phyloP scores from a whole-genome alignment of 1,140 invertebrate species.

The Cydia fagiglandana region DNA sequence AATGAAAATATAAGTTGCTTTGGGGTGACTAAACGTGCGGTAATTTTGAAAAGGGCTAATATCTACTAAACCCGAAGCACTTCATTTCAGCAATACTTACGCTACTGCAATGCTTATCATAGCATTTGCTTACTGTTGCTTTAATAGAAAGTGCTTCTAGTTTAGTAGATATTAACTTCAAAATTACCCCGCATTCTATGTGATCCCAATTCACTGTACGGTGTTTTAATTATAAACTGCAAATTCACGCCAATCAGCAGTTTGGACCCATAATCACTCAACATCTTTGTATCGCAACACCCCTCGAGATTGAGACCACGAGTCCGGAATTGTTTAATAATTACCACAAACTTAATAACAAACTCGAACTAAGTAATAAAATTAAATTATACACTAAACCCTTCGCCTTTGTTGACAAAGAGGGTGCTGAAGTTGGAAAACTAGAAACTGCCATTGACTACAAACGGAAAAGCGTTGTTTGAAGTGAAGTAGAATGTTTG shows the following conservation, averaged over 20 bases:
- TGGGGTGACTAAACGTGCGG: too few relatives aligned
- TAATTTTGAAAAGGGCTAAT: too few relatives aligned
- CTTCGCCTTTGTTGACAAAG: conserved; percentile 5
- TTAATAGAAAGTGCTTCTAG: too few relatives aligned
- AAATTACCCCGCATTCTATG: too few relatives aligned
- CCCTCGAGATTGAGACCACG: conserved; percentile 4
- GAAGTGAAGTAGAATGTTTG: neutral
- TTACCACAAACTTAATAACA: conserved; percentile 13
- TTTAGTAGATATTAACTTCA: too few relatives aligned
- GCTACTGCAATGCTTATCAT: too few relatives aligned
- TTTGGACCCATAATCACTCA: neutral
- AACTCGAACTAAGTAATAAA: conserved; percentile 5
- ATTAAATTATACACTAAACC: conserved; percentile 13
- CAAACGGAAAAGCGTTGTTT: neutral
- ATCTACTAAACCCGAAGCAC: too few relatives aligned
- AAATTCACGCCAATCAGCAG: neutral
- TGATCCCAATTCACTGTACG: too few relatives aligned
- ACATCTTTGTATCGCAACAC: neutral
- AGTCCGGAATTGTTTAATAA: neutral
- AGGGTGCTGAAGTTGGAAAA: neutral
- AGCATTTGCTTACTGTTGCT: too few relatives aligned
- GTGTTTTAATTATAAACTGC: neutral
- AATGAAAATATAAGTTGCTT: too few relatives aligned
- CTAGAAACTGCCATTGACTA: conserved; percentile 1
- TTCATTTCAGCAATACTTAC: too few relatives aligned